A percentile compares a stretch with the other conserved stretches of the same genome.
Conservation (phyloP, 2,888 invertebrate genomes). For the Drosophila planitibia region DNA sequence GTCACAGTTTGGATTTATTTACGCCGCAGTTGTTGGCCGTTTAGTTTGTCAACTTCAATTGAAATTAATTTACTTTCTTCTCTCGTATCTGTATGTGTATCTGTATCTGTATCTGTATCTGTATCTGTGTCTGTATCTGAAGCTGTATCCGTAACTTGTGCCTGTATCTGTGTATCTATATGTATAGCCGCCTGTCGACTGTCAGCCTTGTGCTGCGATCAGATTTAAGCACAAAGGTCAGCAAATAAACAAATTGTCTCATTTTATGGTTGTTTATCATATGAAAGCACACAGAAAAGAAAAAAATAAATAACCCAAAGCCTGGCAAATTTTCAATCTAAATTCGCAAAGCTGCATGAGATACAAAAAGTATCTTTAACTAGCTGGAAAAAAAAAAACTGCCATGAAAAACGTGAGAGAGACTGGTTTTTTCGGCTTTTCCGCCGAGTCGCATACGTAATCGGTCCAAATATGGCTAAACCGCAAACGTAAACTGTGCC, state of each 20-base stretch:
- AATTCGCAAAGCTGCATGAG: constrained; percentile 33
- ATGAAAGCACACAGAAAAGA: constrained; percentile 7
- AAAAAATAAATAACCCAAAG: constrained; percentile 7
- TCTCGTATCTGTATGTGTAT: constrained; percentile 30
- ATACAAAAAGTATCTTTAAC: constrained; percentile 27
- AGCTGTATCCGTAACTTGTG: constrained; percentile 27
- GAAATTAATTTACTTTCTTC: constrained; percentile 82
- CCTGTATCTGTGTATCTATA: constrained; percentile 24
- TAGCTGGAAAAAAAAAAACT: constrained; percentile 20
- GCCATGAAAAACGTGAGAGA: constrained; percentile 42
- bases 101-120: constrained; percentile 15
- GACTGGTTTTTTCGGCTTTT: constrained; percentile 46
- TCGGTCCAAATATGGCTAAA: constrained; percentile 37
- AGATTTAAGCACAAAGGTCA: constrained; percentile 83
- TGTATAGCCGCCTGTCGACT: constrained; percentile 48
- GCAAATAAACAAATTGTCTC: constrained; percentile 78
- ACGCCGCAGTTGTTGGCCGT: constrained; percentile 74
- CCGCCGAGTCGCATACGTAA: constrained; percentile 18
- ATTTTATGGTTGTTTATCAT: constrained; percentile 61
- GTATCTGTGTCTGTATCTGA: constrained; percentile 18
- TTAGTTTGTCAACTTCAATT: constrained; percentile 80
- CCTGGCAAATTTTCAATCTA: constrained; percentile 28
- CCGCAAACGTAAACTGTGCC: constrained; percentile 56
- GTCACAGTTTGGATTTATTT: constrained; percentile 68
- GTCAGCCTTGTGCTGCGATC: constrained; percentile 84